Base-by-base conservation (phyloP, 2,113 vertebrate genomes). In the Thomomys bottae region DNA sequence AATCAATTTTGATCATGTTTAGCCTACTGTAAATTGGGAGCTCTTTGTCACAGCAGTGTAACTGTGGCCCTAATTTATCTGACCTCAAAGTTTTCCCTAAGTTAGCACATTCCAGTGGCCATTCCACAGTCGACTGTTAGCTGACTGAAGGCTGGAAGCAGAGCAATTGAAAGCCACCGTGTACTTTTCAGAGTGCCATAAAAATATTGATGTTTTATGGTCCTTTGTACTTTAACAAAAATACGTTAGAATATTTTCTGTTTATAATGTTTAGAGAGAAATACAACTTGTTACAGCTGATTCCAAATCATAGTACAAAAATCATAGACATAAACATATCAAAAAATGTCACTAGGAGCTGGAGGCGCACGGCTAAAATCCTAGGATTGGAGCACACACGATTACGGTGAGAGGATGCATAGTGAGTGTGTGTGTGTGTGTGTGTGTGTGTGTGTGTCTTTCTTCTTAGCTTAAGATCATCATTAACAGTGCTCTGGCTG, bases 201-300 rank as follows among this genome's bases (percentile, higher is more conserved):
- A 90, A 72, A 14, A 38, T 71, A 75, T 7, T 23, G 9, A 20
- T 42, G 34, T 68, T 89, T 75, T 32, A 20, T 63, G 23, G 73
- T 71, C 61, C 40, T 91, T 87, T 40, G 23, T 8, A 79, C n/a
- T 89, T 49, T 71, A 73, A 84, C 70, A 72, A 38, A 71, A 72
- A 49, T 23, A 2, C 57, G 18, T 61, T 82, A 18, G 24, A 15
- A 10, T 78, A 82, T 64, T 78, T 76, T 68, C 75, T 71, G 10
- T 71, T 92, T 71, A 42, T 32, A 66, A 78, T 36, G 21, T 72
- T 91, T 88, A 64, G 36, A 75, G 70, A 87, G 84, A 89, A 87
- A 42, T 88, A 54, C 57, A 78, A 86, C 28, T 63, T 49, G 28
- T n/a, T 38, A 17, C 8, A 59, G 24, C 71, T 79, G 24, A 54